Evolutionary conservation across 2,797 vertebrate genomes (phyloP).

Genomic region (Pseudotriccus pelzelni): DNA sequence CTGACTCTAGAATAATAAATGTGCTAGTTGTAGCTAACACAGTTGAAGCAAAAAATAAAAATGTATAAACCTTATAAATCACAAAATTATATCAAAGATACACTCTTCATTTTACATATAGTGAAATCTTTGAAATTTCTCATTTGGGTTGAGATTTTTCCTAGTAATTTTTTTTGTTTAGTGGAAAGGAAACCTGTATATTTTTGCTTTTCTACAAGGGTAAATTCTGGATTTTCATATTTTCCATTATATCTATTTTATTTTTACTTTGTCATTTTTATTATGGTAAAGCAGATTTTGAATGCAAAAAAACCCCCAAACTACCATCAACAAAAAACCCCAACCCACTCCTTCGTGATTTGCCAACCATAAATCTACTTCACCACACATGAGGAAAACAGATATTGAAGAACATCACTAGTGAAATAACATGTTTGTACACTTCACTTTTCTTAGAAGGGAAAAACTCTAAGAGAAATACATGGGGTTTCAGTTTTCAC

Average conservation of each 20-base stretch:
- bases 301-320: accelerated
- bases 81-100: not conserved
- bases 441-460: not conserved
- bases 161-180: not conserved
- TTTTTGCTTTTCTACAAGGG: not conserved
- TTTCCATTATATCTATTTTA: not conserved
- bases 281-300: not conserved
- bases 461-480: not conserved
- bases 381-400: not conserved
- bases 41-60: not conserved
- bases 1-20: not conserved
- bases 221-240: not conserved
- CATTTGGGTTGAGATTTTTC: not conserved
- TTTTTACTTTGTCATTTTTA: not conserved
- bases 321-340: accelerated
- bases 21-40: not conserved
- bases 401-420: not conserved
- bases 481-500: not conserved
- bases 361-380: not conserved
- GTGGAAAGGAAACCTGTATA: not conserved
- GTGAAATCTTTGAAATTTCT: not conserved
- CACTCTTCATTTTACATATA: not conserved
- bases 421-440: not conserved
- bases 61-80: not conserved
- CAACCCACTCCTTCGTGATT: not conserved